Conservation (phyloP, 1,140 invertebrate species). For the Lasioglossum albipes region DNA sequence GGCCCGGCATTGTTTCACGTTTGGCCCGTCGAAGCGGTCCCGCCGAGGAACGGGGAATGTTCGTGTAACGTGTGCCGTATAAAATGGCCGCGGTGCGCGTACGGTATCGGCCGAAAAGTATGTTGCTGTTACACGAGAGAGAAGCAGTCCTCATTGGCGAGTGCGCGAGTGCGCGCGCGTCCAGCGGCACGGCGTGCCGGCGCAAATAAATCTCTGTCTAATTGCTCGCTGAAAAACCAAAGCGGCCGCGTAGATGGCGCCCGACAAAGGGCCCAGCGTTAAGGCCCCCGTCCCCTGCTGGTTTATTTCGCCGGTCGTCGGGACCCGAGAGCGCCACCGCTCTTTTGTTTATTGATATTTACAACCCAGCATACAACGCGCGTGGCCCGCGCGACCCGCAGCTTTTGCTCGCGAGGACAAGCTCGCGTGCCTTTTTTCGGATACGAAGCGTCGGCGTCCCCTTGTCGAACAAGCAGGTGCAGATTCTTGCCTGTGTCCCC, state of each 20-base stretch:
- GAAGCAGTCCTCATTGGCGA: conserved; percentile 5
- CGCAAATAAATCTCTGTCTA: conserved; percentile 76
- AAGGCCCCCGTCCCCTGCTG: conserved; percentile 47
- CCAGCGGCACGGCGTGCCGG: conserved; percentile 58
- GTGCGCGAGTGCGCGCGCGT: conserved; percentile 59
- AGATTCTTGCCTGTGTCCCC: conserved; percentile 12
- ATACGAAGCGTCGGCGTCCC: neutral
- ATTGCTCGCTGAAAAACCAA: conserved; percentile 73
- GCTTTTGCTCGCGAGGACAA: conserved; percentile 36
- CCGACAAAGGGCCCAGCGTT: conserved; percentile 72
- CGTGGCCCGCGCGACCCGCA: conserved; percentile 30
- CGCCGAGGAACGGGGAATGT: neutral
- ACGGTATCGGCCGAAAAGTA: conserved; percentile 51
- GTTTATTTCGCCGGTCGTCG: conserved; percentile 55
- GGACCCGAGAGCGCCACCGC: conserved; percentile 17
- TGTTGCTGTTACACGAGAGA: conserved; percentile 9
- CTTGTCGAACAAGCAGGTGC: conserved; percentile 35
- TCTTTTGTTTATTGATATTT: conserved; percentile 72
- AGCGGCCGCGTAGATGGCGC: conserved; percentile 59
- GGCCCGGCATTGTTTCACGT: conserved; percentile 60
- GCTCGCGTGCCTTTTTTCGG: conserved; percentile 1
- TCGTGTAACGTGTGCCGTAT: neutral
- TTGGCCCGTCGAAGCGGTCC: conserved; percentile 35
- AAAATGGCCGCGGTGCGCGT: neutral
- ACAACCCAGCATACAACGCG: conserved; percentile 57